Evolutionary conservation across 64 coral and sea anemone species (phyloP).

Genomic region (Montipora efflorescens): DNA sequence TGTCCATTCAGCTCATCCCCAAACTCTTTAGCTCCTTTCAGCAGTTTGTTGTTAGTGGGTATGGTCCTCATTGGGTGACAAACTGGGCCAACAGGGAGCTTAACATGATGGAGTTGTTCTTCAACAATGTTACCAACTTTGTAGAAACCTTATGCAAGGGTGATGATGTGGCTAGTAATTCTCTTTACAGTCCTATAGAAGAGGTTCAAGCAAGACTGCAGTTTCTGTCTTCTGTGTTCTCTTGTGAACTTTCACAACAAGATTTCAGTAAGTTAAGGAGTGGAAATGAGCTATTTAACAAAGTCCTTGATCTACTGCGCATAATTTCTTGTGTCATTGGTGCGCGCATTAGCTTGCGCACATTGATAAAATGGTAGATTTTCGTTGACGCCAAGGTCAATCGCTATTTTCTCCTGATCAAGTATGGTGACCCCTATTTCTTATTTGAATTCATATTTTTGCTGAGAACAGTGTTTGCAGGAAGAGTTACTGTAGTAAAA

Average conservation of each 20-base stretch:
- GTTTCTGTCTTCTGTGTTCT: constrained; percentile 94
- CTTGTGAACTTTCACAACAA: constrained; percentile 89
- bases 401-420: too few relatives aligned
- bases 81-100: constrained; percentile 90
- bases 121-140: constrained; percentile 80
- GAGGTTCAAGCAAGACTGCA: constrained; percentile 96
- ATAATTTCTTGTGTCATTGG: too few relatives aligned
- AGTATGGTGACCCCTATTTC: too few relatives aligned
- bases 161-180: neutral
- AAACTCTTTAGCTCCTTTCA: constrained; percentile 96
- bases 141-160: constrained; percentile 41
- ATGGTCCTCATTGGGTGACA: constrained; percentile 88
- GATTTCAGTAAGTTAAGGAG: constrained; percentile 88
- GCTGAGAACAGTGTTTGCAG: too few relatives aligned
- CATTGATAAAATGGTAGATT: too few relatives aligned
- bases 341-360: too few relatives aligned
- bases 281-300: too few relatives aligned
- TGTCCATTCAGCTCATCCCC: constrained; percentile 94
- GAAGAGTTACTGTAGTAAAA: too few relatives aligned
- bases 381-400: too few relatives aligned
- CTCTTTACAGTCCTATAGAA: constrained; percentile 84
- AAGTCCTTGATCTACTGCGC: too few relatives aligned
- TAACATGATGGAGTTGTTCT: constrained; percentile 93
- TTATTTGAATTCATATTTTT: too few relatives aligned
- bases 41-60: constrained; percentile 81